Conservation (phyloP, 2,888 invertebrate species). For the Dorcus hopei region DNA sequence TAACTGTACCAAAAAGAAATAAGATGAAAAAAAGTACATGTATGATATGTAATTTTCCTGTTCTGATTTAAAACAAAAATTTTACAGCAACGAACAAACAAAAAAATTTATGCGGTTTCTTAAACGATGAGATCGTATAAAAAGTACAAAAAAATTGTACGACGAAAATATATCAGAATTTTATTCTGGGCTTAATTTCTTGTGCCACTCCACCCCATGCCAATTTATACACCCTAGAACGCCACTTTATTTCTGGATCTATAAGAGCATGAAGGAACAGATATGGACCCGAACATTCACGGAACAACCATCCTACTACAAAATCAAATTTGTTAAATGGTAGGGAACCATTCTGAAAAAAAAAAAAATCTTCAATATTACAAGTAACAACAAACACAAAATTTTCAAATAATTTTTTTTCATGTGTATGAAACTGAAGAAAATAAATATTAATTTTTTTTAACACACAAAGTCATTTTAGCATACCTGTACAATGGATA, state of each 20-base stretch:
- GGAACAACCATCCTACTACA: constrained; percentile 90
- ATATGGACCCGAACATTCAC: constrained; percentile 87
- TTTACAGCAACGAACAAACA: no score
- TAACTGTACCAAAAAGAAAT: no score
- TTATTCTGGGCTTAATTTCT: constrained; percentile 74
- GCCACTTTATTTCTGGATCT: constrained; percentile 89
- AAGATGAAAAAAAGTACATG: no score
- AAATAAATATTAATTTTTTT: background rate
- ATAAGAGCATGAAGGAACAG: constrained; percentile 83
- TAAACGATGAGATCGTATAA: no score
- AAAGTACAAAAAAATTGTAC: no score
- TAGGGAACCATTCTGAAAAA: constrained; percentile 77
- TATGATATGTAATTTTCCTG: no score
- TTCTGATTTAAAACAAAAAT: no score
- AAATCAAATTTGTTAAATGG: constrained; percentile 95
- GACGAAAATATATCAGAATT: constrained; percentile 50
- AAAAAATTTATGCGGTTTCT: no score
- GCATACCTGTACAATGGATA: constrained; percentile 77
- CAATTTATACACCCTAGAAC: constrained; percentile 84
- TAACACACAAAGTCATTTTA: no score
- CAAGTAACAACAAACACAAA: background rate
- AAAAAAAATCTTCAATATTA: background rate
- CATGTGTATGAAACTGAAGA: background rate
- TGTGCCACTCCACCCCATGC: constrained; percentile 96
- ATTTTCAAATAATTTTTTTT: background rate